Evolutionary conservation across 2,888 invertebrate genomes (phyloP), one percentile per base, ranked within the genome.

Genomic region (Asteroscopus sphinx): DNA sequence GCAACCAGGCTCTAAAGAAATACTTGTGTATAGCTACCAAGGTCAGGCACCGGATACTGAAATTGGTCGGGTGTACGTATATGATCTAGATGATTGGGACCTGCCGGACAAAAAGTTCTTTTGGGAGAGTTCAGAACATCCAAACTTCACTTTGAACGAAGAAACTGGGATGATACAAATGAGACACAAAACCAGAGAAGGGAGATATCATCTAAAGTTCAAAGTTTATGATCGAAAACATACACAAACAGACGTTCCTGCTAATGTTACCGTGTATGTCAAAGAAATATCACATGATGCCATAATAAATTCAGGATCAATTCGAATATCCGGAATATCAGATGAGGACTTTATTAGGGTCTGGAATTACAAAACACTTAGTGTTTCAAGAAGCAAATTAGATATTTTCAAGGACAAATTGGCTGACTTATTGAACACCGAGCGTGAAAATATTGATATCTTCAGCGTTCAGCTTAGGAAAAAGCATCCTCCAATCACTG

Each of bases 61-160:
- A 88, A 97, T 99, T 67, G 99, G 99, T 30, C 95, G 98, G 64
- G 99, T 99, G 6, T 99, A 99, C 89, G 99, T 99, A 0, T 98
- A 98, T 84, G 99, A 99, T 92, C 94, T 98, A 68, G 99, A 99
- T 89, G 99, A 99, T 88, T 99, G 99, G 99, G 99, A 99, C 93
- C 93, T 99, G 68, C 98, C 98, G 0, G 99, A 99, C 88, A 99
- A 99, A 90, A 98, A 98, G 81, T 99, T 99, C 94, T 98, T 98
- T 85, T 99, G 98, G 98, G 98, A 98, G 83, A 96, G 96, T 40
- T 95, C 96, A 49, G 97, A 98, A 84, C 98, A 98, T 94, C 96
- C 97, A 0, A 96, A 96, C 75, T 99, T 99, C 87, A 97, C 97
- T 63, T 93, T 99, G 25, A 97, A 99, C 85, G 97, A 97, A 87